Base-by-base conservation (phyloP, 2,113 vertebrate species). In the Phalacrocorax carbo region DNA sequence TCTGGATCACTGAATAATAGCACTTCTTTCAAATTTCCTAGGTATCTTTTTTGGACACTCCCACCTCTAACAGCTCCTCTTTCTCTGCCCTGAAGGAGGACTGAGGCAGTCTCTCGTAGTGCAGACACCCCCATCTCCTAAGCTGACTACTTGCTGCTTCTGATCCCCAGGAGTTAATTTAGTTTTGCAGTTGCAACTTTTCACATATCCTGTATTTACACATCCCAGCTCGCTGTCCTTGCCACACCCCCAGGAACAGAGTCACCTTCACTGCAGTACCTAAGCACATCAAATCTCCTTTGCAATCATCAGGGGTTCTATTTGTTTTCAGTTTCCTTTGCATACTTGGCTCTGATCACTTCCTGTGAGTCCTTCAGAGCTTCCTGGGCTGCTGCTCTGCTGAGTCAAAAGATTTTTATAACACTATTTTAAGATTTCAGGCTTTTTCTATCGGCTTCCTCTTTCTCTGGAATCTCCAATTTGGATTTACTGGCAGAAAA, bases 381-480 rank as follows among this genome's bases (percentile, higher is more conserved):
- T 83, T 87, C 84, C 57, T 87, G 42, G 25, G 27, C 78, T 42
- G 34, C 25, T 10, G 27, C n/a, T 36, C 38, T 60, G 88, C 61
- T 82, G 54, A 94, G n/a, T 26, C 30, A 10, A 21, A 88, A 40
- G 20, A 14, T 57, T 83, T 90, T 72, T 61, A 55, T 18, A 51
- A 51, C 15, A 4, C 11, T 64, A 7, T 49, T 79, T 91, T 38
- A 65, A 22, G 51, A 61, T 48, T 71, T 61, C 61, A 93, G 18
- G 30, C 55, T 94, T 70, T 92, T 83, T 94, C n/a, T 88, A 4
- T 46, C 5, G 0, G 80, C 79, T 96, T 96, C 96, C 86, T 58
- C 89, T 96, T 94, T 94, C 76, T 48, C 62, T 61, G 49, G 71
- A 96, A 90, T 77, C 62, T 88, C 86, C 70, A 71, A 94, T 92